These are phyloP conservation scores for Porites evermanni DNA, from an alignment of 92 coral and sea anemone species.

Conservation along the genomic window DNA sequence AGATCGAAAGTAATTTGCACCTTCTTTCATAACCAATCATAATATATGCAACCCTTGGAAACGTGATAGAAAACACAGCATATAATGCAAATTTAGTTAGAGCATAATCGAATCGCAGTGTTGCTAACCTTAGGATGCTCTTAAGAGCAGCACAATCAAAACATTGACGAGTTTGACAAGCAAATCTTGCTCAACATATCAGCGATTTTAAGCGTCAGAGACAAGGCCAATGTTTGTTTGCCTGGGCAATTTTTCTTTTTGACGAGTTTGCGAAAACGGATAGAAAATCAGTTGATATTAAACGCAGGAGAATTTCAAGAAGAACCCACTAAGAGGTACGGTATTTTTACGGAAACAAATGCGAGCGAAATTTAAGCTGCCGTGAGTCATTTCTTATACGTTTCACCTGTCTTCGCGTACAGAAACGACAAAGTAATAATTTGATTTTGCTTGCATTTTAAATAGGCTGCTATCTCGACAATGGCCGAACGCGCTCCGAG, in stretches of 20 bases:
- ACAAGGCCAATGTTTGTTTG: conserved; percentile 2
- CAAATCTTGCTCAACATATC: background rate
- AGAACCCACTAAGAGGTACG: background rate
- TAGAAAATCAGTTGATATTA: background rate
- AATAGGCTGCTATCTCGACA: background rate
- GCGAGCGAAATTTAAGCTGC: background rate
- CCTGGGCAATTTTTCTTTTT: background rate
- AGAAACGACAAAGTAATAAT: background rate
- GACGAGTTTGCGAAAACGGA: conserved; percentile 6
- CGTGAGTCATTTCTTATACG: background rate
- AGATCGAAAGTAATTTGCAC: background rate
- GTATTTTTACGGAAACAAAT: background rate
- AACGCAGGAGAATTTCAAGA: background rate
- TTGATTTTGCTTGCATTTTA: conserved; percentile 19
- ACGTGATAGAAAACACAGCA: background rate
- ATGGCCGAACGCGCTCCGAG: conserved; percentile 29
- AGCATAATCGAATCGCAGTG: background rate
- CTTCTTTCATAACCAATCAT: conserved; percentile 17
- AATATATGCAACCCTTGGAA: conserved; percentile 42
- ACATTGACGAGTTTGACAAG: background rate
- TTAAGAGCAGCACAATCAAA: background rate
- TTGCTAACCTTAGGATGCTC: background rate
- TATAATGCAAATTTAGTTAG: background rate
- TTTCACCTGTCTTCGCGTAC: background rate
- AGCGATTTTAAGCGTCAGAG: background rate